Conservation (phyloP, 64 coral and sea anemone species). For the Dendrophyllia cribrosa region DNA sequence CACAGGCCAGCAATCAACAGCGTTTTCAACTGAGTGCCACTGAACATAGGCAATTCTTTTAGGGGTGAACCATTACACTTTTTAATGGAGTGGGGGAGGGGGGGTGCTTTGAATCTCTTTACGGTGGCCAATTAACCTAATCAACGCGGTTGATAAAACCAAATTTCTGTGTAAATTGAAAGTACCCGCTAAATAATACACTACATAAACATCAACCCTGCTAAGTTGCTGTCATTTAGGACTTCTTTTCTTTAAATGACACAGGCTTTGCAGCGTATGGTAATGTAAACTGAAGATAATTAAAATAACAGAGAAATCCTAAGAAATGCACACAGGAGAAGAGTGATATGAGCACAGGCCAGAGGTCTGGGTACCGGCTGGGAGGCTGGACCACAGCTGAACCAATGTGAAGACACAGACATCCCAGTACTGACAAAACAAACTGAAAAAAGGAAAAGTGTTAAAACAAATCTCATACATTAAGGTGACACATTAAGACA, state of each 20-base stretch:
- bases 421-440: constrained; percentile 67
- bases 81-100: no score
- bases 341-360: constrained; percentile 95
- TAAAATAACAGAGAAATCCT: constrained; percentile 85
- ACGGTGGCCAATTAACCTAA: no score
- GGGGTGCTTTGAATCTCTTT: no score
- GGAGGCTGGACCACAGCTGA: constrained; percentile 65
- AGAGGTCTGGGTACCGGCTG: constrained; percentile 84
- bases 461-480: neutral
- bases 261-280: constrained; percentile 47
- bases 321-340: constrained; percentile 89
- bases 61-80: no score
- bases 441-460: constrained; percentile 70
- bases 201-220: no score
- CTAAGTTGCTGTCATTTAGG: neutral
- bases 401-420: constrained; percentile 57
- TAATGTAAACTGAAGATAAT: constrained; percentile 85
- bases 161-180: no score
- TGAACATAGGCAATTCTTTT: no score
- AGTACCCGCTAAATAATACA: no score
- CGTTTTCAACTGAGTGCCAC: no score
- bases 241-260: constrained; percentile 55
- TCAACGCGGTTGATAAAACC: no score
- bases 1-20: no score
- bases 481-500: no score